Evolutionary conservation across 2,797 vertebrate species (phyloP), one percentile per base, ranked within the genome.

Genomic region (Pangasius krempfi): DNA sequence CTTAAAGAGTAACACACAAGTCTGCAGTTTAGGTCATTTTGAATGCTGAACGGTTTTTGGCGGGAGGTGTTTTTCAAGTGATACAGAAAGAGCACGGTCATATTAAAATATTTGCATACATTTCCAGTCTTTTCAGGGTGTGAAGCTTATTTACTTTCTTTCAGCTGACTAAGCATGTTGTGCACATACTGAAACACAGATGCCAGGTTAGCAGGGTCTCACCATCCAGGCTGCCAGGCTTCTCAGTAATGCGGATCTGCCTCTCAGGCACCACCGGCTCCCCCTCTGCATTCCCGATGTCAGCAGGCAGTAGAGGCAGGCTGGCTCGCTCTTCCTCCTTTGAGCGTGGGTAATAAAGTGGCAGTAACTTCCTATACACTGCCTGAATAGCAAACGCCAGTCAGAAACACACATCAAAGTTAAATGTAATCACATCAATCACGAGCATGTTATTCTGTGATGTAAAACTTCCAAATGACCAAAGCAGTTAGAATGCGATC

Each of bases 261-360:
- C 99, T 95, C 92, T 99, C 98, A 0, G 97, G 98, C 20, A 99
- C 97, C 5, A 99, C 97, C 0, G 99, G 98, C 90, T 99, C 98
- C 0, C 99, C 99, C 92, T 99, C 97, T 0, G 97, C 96, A 92
- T 99, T 99, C 60, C 99, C 99, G 18, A 99, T 98, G 93, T 99
- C 98, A 5, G 96, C 95, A 13, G 99, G 99, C 54, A 99, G 95
- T 79, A 97, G 95, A 16, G 97, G 96, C 89, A 98, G 94, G 58
- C 95, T 96, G 1, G 64, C 85, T 5, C 20, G 93, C 94, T 99
- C 98, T 93, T 99, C 98, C 60, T 95, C 95, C 88, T 96, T 91
- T 0, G 98, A 99, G 86, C 99, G 97, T 66, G 99, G 98, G 93
- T 96, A 99, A 95, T 99, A 99, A 70, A 99, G 96, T 56, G 97